Evolutionary conservation across 2,888 invertebrate species (phyloP), one percentile per base, ranked within the genome.

Genomic region (Himalopsyche kuldschensis): DNA sequence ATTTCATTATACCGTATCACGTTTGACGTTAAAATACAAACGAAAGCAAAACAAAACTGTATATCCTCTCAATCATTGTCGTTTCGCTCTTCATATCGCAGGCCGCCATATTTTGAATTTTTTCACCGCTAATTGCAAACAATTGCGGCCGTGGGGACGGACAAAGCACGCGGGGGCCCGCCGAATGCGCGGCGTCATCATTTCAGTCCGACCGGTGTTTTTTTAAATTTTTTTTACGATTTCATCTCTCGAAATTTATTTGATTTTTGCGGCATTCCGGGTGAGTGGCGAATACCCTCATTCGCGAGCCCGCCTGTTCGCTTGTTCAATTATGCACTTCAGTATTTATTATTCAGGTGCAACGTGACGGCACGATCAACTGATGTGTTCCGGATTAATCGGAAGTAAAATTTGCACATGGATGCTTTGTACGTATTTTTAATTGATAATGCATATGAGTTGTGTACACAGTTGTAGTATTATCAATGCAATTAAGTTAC

Each of bases 281-380:
- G 55, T 55, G 55, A 55, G 41, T 20, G 30, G 8, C 10, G 30
- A 41, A 80, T 75, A 27, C 55, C 48, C n/a, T 41, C 81, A 24
- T 41, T 81, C 78, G 75, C 35, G 46, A 47, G 20, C 82, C 41
- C 77, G 41, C 75, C 78, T 78, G 75, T 78, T 82, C 77, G 80
- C 63, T 78, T 69, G 82, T 80, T 80, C 84, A 82, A 82, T 84
- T 84, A 82, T 82, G 80, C 80, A 32, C 79, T 81, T 76, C 69
- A 55, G 2, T 55, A 55, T 20, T 55, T 24, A 20, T 10, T 41
- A 41, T 15, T 41, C 41, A 15, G 41, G 15, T 41, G 41, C 41
- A 41, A 55, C 20, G 55, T 24, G 55, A 10, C 55, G 55, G 10
- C 20, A 24, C 55, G 55, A 55, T 20, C 55, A 55, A 24, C 55